Evolutionary conservation across 2,888 invertebrate species (phyloP).

Genomic region (Anticlea derivata): DNA sequence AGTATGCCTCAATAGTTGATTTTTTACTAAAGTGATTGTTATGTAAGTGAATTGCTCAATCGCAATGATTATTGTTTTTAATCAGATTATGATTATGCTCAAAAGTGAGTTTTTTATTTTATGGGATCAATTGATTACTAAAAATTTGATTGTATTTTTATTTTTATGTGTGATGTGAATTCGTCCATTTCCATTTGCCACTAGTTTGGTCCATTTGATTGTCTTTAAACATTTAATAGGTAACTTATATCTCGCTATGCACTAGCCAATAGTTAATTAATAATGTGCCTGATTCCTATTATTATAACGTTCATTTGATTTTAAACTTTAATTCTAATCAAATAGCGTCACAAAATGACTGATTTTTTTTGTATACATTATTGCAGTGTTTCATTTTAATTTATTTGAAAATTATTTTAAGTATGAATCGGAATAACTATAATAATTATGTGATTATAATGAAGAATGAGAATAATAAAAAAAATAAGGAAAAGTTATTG

Average conservation of each 20-base stretch:
- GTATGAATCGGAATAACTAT: slow-evolving; percentile 81
- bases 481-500: slow-evolving; percentile 64
- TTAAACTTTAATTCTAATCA: slow-evolving; percentile 77
- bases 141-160: slow-evolving; percentile 54
- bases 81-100: slow-evolving; percentile 74
- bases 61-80: slow-evolving; percentile 63
- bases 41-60: slow-evolving; percentile 73
- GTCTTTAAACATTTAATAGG: slow-evolving; percentile 47
- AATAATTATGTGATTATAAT: slow-evolving; percentile 82
- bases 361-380: slow-evolving; percentile 80
- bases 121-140: slow-evolving; percentile 62
- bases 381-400: slow-evolving; percentile 78
- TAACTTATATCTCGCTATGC: slow-evolving; percentile 55
- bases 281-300: slow-evolving; percentile 83
- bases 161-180: slow-evolving; percentile 61
- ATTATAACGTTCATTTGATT: slow-evolving; percentile 76
- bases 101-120: slow-evolving; percentile 74
- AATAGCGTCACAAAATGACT: slow-evolving; percentile 81
- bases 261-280: slow-evolving; percentile 65
- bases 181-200: slow-evolving; percentile 58
- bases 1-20: slow-evolving; percentile 63
- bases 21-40: slow-evolving; percentile 53
- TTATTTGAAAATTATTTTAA: slow-evolving; percentile 81
- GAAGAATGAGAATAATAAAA: slow-evolving; percentile 80
- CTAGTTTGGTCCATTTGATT: slow-evolving; percentile 45